Percentiles rank a stretch among this genome's conserved stretches.
Conservation (phyloP, 2,888 invertebrate species). For the Drosophila merina region DNA sequence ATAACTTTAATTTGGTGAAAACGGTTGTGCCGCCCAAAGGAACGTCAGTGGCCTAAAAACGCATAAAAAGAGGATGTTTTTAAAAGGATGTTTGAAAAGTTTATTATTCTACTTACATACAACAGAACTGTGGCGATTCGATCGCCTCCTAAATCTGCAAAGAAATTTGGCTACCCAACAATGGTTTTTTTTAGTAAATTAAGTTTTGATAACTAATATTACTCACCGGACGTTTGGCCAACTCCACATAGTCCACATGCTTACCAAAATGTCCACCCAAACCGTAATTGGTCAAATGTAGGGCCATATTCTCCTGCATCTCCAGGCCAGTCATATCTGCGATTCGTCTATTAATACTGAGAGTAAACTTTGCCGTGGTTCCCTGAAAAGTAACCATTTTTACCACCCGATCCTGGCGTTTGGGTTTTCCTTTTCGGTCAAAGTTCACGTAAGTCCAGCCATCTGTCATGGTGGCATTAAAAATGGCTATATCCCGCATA, state of each 20-base stretch:
- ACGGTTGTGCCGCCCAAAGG: conserved; percentile 48
- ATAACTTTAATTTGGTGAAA: conserved; percentile 45
- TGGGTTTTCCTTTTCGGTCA: background rate
- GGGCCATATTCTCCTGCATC: conserved; percentile 2
- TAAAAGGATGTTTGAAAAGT: too few relatives aligned
- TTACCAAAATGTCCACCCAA: conserved; percentile 37
- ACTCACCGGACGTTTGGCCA: conserved; percentile 21
- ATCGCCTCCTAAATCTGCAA: conserved; percentile 5
- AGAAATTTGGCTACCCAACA: conserved; percentile 9
- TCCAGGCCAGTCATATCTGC: conserved; percentile 34
- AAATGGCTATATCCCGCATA: conserved; percentile 3
- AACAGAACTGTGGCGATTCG: conserved; percentile 37
- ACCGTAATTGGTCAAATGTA: conserved; percentile 40
- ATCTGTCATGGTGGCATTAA: conserved; percentile 15
- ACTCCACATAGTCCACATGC: conserved; percentile 24
- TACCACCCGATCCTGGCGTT: conserved; percentile 5
- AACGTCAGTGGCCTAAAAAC: conserved; percentile 45
- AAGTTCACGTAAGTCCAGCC: conserved; percentile 16
- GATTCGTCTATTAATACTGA: conserved; percentile 17
- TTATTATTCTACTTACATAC: conserved; percentile 36
- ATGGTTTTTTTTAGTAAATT: background rate
- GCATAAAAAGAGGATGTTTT: too few relatives aligned
- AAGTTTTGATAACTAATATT: too few relatives aligned
- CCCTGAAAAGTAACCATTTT: conserved; percentile 16
- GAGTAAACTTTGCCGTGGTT: background rate